phyloP scores from a whole-genome alignment of 2,113 vertebrate genomes.

The Paralichthys olivaceus region DNA sequence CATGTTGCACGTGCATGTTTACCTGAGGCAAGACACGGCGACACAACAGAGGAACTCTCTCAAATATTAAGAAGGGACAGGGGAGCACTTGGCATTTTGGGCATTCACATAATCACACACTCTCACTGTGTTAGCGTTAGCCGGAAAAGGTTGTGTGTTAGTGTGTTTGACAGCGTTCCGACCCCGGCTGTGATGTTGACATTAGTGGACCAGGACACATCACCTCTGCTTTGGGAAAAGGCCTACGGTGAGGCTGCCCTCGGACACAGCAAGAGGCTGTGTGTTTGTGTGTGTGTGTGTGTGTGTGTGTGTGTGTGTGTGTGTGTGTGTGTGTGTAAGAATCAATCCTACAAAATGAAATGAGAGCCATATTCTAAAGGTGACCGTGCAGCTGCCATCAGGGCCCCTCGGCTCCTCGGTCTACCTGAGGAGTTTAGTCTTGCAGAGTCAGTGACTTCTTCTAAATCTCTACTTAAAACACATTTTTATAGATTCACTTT shows the following conservation, averaged over 20 bases:
- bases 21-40: conserved; percentile 34
- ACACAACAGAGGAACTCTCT: conserved; percentile 31
- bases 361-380: too few species aligned
- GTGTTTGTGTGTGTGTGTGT: conserved; percentile 10
- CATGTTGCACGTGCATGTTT: background rate
- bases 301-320: conserved; percentile 9
- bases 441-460: too few species aligned
- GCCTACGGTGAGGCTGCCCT: conserved; percentile 57
- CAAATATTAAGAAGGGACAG: conserved; percentile 33
- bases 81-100: conserved; percentile 69
- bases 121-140: conserved; percentile 51
- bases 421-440: too few species aligned
- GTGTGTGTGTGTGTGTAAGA: conserved; percentile 27
- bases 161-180: conserved; percentile 70
- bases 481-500: background rate
- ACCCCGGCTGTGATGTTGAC: conserved; percentile 68
- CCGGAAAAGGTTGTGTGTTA: conserved; percentile 75
- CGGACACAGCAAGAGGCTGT: conserved; percentile 51
- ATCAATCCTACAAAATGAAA: too few species aligned
- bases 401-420: too few species aligned
- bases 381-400: too few species aligned
- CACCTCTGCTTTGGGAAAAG: conserved; percentile 76
- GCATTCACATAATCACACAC: conserved; percentile 53
- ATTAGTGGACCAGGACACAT: conserved; percentile 71
- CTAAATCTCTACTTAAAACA: too few species aligned